These are phyloP conservation scores for Gasterosteus aculeatus DNA, from an alignment of 2,113 vertebrate species.

Conservation along the genomic window DNA sequence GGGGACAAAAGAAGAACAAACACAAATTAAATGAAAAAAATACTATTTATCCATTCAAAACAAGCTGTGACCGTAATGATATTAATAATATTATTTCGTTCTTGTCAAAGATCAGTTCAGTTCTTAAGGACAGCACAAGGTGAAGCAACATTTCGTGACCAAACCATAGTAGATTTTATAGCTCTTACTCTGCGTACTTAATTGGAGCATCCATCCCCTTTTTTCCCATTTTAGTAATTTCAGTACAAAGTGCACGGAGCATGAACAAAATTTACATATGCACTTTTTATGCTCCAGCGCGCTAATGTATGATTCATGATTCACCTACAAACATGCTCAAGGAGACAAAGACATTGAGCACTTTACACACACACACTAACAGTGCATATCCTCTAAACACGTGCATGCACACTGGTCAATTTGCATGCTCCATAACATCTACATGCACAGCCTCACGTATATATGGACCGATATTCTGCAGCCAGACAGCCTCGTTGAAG, in stretches of 20 bases:
- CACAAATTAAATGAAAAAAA: neutral
- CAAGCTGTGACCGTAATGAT: too few species aligned
- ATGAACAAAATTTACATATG: conserved; percentile 35
- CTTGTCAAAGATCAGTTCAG: neutral
- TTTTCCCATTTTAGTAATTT: conserved; percentile 3
- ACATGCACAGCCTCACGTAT: conserved; percentile 18
- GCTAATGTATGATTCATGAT: conserved; percentile 55
- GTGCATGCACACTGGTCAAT: conserved; percentile 31
- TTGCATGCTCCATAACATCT: conserved; percentile 45
- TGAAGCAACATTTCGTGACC: neutral
- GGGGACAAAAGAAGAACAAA: conserved; percentile 1
- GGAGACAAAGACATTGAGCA: conserved; percentile 48
- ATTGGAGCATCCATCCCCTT: neutral
- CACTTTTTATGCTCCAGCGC: conserved; percentile 24
- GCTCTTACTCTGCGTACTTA: neutral
- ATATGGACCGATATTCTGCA: conserved; percentile 34
- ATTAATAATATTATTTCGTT: neutral
- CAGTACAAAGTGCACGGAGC: conserved; percentile 15
- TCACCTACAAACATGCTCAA: conserved; percentile 48
- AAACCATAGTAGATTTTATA: neutral
- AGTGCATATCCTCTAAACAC: conserved; percentile 10
- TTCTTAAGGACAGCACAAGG: neutral
- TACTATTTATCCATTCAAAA: neutral
- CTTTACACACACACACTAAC: conserved; percentile 13
- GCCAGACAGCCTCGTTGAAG: conserved; percentile 44